Base-by-base conservation (phyloP, 2,888 invertebrate genomes). In the Pelosia muscerda region DNA sequence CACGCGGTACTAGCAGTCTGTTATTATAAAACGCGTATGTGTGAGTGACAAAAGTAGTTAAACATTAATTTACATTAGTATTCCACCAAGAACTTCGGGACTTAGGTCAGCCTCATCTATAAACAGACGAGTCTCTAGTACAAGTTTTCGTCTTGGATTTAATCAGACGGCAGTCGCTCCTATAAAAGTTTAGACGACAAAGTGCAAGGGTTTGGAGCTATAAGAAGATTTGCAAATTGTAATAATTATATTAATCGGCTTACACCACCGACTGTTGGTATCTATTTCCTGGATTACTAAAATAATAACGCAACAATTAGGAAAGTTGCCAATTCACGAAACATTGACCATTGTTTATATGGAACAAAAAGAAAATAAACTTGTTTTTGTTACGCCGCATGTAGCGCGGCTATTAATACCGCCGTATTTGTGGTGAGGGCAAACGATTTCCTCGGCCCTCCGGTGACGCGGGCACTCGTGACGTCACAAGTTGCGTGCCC, bases 401-500 rank as follows among this genome's bases (percentile, higher is more conserved):
- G 57, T 63, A 64, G 56, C 62, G 26, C 34, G 31, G 11, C 68
- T 76, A 79, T 79, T 69, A 79, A 75, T 79, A 77, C n/a, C 65
- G 64, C 69, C 72, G 63, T 72, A 70, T 70, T 71, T 71, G 61
- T 67, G 54, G 69, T 67, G 69, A 71, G 68, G 77, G 72, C 66
- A 72, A 71, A 68, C 66, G 70, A 71, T 73, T 69, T 62, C 76
- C 76, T 72, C 61, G 67, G 69, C 71, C 68, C 75, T 71, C 71
- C 63, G 73, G 71, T 65, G 67, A 69, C 82, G 80, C 65, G 69
- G 54, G 63, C 68, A 60, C 38, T 31, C 5, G 63, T 79, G 81
- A 79, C 81, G 83, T 81, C 81, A 78, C 66, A 19, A 60, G 59
- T 80, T 66, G 81, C 76, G 76, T 82, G 81, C 79, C 73, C 75